Percentiles rank a stretch among this genome's conserved stretches.
phyloP scores from a whole-genome alignment of 1,140 invertebrate species.

The Cherax destructor region DNA sequence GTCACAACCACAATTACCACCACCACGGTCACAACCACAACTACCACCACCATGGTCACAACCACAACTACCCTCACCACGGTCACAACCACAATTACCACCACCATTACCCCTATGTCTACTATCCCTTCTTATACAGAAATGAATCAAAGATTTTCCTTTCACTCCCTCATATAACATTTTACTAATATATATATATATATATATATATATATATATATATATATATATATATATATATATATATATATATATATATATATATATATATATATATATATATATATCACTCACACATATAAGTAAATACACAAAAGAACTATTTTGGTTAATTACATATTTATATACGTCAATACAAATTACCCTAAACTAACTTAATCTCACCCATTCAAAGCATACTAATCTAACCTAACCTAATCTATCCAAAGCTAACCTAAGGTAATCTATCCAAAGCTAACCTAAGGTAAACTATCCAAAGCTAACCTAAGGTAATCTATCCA shows the following conservation, averaged over 20 bases:
- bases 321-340: too few relatives aligned
- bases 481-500: too few relatives aligned
- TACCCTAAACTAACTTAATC: too few relatives aligned
- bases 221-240: slow-evolving; percentile 33
- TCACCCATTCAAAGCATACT: too few relatives aligned
- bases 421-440: too few relatives aligned
- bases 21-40: too few relatives aligned
- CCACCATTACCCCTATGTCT: background rate
- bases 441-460: too few relatives aligned
- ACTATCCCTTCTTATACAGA: background rate
- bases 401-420: too few relatives aligned
- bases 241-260: slow-evolving; percentile 34
- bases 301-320: too few relatives aligned
- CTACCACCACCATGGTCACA: background rate
- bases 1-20: too few relatives aligned
- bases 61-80: background rate
- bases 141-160: background rate
- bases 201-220: slow-evolving; percentile 26
- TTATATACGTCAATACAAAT: too few relatives aligned
- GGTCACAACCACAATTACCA: background rate
- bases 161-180: background rate
- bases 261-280: slow-evolving; percentile 41
- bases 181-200: background rate
- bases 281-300: background rate
- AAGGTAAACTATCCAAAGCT: too few relatives aligned